Evolutionary conservation across 1,140 invertebrate species (phyloP), one percentile per base, ranked within the genome.

Genomic region (Drosophila novamexicana): DNA sequence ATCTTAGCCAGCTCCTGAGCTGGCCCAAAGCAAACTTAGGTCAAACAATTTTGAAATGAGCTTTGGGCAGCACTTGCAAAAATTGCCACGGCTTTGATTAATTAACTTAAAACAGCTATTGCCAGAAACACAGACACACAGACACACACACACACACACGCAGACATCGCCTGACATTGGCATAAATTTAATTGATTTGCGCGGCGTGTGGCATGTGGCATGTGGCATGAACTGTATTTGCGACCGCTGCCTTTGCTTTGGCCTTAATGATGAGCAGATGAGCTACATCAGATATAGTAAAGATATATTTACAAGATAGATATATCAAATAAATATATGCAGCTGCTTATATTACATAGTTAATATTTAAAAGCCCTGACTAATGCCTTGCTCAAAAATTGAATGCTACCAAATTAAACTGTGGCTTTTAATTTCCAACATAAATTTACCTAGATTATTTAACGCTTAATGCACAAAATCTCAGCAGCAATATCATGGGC

Each of bases 71-170:
- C 64, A 73, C 68, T 74, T 69, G 84, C 62, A 81, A 77, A 88
- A 88, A 89, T 89, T 80, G 77, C 59, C 70, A 66, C 56, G 57
- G 84, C 84, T 88, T 88, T 88, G 84, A 88, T 88, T 88, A 88
- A 88, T 88, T 88, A 88, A 88, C 84, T 88, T 84, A 88, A 88
- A 89, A 75, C 74, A 89, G 73, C 70, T 75, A 84, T 76, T 75
- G 80, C 77, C 80, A 78, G 57, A 67, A 34, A 63, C 32, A 52
- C 34, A 56, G n/a, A 47, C 63, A 68, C 18, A 56, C 0, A 68
- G 14, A 56, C 0, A 14, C 14, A 14, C 14, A 14, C 22, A 72
- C 14, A 59, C 47, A 62, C 36, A 67, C 37, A 66, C 12, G 53
- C 61, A 63, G 44, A 52, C 39, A 84, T 50, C 29, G 54, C 36